Conservation (phyloP, 1,140 invertebrate species). For the Stenopsyche tienmushanensis region DNA sequence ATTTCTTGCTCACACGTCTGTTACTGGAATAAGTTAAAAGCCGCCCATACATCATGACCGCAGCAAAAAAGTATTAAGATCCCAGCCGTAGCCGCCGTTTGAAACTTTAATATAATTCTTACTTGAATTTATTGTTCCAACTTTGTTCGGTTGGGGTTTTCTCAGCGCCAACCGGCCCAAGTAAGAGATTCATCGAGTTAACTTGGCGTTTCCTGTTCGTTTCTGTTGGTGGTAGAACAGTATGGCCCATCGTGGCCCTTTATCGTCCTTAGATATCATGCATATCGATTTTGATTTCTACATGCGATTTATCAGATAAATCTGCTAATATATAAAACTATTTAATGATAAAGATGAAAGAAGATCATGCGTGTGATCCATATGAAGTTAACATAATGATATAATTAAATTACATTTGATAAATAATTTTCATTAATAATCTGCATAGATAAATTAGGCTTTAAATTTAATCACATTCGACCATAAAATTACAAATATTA, state of each 20-base stretch:
- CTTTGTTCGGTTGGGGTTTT: conserved; percentile 30
- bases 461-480: too few species aligned
- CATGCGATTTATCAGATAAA: too few species aligned
- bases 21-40: conserved; percentile 33
- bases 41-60: conserved; percentile 33
- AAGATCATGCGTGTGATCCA: too few species aligned
- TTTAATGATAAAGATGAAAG: too few species aligned
- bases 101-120: conserved; percentile 41
- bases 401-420: too few species aligned
- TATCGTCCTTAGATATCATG: too few species aligned
- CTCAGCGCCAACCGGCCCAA: not conserved
- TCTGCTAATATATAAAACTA: too few species aligned
- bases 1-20: conserved; percentile 37
- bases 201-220: conserved; percentile 2
- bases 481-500: too few species aligned
- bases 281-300: too few species aligned
- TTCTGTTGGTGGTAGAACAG: not conserved
- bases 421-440: too few species aligned
- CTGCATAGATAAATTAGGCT: too few species aligned
- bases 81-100: conserved; percentile 33
- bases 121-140: conserved; percentile 39
- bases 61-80: conserved; percentile 41
- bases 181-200: conserved; percentile 7
- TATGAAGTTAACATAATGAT: too few species aligned
- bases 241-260: not conserved